Evolutionary conservation across 1,140 invertebrate genomes (phyloP).

Genomic region (Drosophila pseudoobscura): DNA sequence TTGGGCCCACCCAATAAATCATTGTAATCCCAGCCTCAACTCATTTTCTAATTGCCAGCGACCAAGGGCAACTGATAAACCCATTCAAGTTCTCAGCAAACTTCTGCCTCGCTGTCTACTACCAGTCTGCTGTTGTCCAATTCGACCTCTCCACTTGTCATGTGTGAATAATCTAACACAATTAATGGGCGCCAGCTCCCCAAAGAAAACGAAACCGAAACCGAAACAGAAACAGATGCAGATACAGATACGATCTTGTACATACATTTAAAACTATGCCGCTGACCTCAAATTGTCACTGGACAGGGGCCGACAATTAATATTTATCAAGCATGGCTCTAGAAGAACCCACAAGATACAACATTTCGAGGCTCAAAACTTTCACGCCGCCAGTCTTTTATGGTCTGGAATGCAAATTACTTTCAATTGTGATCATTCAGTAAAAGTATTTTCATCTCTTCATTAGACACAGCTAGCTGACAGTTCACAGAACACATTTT

Average conservation of each 20-base stretch:
- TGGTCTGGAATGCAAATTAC: conserved; percentile 62
- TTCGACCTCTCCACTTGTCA: conserved; percentile 26
- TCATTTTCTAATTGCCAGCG: conserved; percentile 49
- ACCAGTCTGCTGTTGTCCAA: conserved; percentile 14
- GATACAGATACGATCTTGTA: conserved; percentile 29
- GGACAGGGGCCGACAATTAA: conserved; percentile 60
- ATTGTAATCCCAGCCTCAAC: conserved; percentile 40
- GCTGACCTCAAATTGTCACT: conserved; percentile 70
- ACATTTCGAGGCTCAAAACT: conserved; percentile 31
- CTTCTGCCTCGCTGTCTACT: conserved; percentile 6
- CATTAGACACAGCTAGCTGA: conserved; percentile 56
- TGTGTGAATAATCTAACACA: conserved; percentile 57
- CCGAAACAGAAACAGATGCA: conserved; percentile 13
- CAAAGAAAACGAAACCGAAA: conserved; percentile 10
- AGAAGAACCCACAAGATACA: conserved; percentile 40
- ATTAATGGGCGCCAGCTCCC: conserved; percentile 56
- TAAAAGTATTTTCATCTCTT: conserved; percentile 68
- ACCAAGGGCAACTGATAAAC: conserved; percentile 56
- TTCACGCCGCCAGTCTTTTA: conserved; percentile 27
- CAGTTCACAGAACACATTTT: conserved; percentile 51
- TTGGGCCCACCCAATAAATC: conserved; percentile 54
- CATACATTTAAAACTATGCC: conserved; percentile 41
- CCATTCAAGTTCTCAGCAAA: conserved; percentile 37
- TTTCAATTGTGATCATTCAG: conserved; percentile 63
- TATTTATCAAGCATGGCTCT: conserved; percentile 66